Base-by-base conservation (phyloP, 2,113 vertebrate genomes). In the Edolisoma coerulescens region DNA sequence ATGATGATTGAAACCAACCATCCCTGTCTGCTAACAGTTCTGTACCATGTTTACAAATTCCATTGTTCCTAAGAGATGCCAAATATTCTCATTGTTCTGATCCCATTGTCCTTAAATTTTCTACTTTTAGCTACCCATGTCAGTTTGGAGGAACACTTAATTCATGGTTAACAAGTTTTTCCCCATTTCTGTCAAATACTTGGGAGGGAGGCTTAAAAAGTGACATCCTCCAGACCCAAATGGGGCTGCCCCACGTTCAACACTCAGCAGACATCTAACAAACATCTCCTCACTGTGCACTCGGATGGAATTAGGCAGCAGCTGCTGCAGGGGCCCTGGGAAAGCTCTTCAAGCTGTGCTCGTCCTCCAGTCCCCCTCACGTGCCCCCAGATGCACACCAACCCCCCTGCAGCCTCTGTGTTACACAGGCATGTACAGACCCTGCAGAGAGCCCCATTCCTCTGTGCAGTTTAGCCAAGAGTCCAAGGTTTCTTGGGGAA, bases 331-430 rank as follows among this genome's bases (percentile, higher is more conserved):
- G 44, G 35, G 4, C 30, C 27, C 52, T 50, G 39, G 39, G 30
- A 57, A 77, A 42, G 26, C 41, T 77, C 44, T 54, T 61, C 17
- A 41, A 59, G 42, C 64, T 78, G 35, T 68, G 37, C 28, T 52
- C 24, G 32, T 74, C 5, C 0, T 27, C 64, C 26, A 65, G 56
- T 28, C 26, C 45, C 45, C 39, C 73, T 87, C 50, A 39, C 1
- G 0, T 57, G 23, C 21, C 42, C 32, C 13, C 4, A 9, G 59
- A 65, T 18, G 13, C 22, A 10, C 49, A 11, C 26, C 32, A 16
- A 9, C 1, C 5, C 61, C 8, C 7, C 44, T 3, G 1, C 2
- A 57, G 87, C 32, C 18, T 39, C 45, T 14, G 0, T 28, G 33
- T 47, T 49, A 45, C 14, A 54, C 26, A 37, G 44, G 26, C 39